These are phyloP conservation scores for Lontra canadensis DNA, from an alignment of 2,113 vertebrate genomes.

Conservation along the genomic window DNA sequence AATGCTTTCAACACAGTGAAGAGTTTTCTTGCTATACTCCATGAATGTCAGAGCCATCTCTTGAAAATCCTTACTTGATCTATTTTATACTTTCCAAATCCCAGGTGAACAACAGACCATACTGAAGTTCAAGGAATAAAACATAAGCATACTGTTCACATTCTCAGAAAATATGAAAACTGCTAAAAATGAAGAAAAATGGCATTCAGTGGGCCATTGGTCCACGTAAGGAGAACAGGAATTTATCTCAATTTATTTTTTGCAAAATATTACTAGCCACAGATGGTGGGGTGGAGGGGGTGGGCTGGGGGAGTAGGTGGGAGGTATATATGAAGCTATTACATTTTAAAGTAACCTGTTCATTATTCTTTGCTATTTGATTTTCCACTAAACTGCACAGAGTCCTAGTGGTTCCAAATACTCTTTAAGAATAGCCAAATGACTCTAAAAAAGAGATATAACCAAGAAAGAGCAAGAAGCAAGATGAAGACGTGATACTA, in stretches of 20 bases:
- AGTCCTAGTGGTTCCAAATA: not conserved
- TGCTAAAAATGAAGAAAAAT: constrained; percentile 13
- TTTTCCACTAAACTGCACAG: not conserved
- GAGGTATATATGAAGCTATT: not conserved
- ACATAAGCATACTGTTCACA: not conserved
- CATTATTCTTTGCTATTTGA: not conserved
- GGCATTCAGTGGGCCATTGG: not conserved
- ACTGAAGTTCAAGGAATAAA: not conserved
- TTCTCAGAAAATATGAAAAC: constrained; percentile 21
- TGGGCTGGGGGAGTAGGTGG: not conserved
- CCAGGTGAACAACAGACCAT: not conserved
- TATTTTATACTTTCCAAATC: not conserved
- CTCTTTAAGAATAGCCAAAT: not conserved
- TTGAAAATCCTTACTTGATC: constrained; percentile 15
- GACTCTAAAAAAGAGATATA: not conserved
- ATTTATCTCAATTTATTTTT: constrained; percentile 25
- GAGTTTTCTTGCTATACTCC: not conserved
- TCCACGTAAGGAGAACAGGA: not conserved
- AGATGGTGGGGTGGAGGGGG: not conserved
- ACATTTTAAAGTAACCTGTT: not conserved
- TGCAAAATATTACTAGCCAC: constrained; percentile 4
- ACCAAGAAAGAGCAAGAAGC: not conserved
- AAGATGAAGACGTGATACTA: not conserved
- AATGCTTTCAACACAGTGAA: not conserved
- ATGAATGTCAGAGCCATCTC: not conserved